phyloP scores from a whole-genome alignment of 2,113 vertebrate species.

The Oplegnathus fasciatus region DNA sequence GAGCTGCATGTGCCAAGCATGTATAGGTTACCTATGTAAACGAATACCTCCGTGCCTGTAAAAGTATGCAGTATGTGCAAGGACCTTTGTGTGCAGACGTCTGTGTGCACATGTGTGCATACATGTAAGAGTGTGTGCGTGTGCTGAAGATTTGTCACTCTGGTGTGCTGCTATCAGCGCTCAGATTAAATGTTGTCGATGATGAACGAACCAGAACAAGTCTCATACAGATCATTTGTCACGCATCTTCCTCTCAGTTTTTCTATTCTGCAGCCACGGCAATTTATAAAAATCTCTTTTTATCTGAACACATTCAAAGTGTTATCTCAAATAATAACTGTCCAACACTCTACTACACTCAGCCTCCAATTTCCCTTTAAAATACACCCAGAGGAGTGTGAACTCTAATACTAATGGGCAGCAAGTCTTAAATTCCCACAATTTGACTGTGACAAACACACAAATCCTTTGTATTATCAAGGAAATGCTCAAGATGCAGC shows the following conservation, averaged over 20 bases:
- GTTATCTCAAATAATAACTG: constrained; percentile 6
- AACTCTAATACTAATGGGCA: neutral
- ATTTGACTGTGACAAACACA: constrained; percentile 25
- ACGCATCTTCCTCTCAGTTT: neutral
- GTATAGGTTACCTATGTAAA: constrained; percentile 66
- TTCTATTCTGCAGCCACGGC: neutral
- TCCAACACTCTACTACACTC: constrained; percentile 7
- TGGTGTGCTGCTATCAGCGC: neutral
- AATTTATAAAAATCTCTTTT: constrained; percentile 18
- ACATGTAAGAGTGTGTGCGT: constrained; percentile 30
- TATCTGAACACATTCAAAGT: constrained; percentile 32
- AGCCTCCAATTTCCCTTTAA: neutral
- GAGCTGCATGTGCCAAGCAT: constrained; percentile 60
- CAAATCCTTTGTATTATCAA: constrained; percentile 32
- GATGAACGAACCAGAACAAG: constrained; percentile 5
- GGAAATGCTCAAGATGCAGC: constrained; percentile 36
- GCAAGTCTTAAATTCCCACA: constrained; percentile 27
- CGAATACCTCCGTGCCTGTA: constrained; percentile 54
- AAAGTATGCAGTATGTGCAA: constrained; percentile 63
- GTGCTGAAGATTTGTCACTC: constrained; percentile 10
- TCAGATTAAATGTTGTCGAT: constrained; percentile 7
- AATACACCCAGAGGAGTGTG: constrained; percentile 23
- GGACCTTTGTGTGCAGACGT: constrained; percentile 44
- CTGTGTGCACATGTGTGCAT: constrained; percentile 7
- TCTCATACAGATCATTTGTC: neutral